Conservation (phyloP, 2,888 invertebrate species). For the Protonemura montana region DNA sequence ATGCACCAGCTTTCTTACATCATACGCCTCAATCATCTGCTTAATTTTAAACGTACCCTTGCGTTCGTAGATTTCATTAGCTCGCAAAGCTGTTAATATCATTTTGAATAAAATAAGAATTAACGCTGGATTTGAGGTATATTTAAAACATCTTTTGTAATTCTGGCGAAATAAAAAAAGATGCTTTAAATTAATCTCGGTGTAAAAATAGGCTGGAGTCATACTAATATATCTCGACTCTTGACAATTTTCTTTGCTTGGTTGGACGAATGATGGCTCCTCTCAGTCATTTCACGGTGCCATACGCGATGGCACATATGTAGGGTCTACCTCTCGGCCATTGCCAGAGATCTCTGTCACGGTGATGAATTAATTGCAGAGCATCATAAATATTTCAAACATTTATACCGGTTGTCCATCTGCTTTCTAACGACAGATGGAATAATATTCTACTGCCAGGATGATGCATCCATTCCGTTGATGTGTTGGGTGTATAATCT, state of each 20-base stretch:
- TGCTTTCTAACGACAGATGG: neutral
- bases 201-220: neutral
- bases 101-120: no score
- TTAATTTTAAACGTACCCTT: neutral
- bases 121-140: no score
- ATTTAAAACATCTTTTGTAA: no score
- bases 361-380: neutral
- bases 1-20: conserved; percentile 13
- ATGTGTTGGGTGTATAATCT: neutral
- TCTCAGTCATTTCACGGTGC: conserved; percentile 18
- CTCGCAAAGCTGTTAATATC: no score
- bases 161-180: no score
- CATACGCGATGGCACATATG: neutral
- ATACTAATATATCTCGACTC: neutral
- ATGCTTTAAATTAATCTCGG: neutral
- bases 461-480: neutral
- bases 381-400: conserved; percentile 1
- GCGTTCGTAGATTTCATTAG: neutral
- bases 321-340: neutral
- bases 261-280: conserved; percentile 21
- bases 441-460: neutral
- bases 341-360: neutral
- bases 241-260: conserved; percentile 30
- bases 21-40: conserved; percentile 2
- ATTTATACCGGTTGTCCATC: neutral